Conservation (phyloP, 37 sponge, comb jelly and placozoan species). For the Oopsacas minuta region DNA sequence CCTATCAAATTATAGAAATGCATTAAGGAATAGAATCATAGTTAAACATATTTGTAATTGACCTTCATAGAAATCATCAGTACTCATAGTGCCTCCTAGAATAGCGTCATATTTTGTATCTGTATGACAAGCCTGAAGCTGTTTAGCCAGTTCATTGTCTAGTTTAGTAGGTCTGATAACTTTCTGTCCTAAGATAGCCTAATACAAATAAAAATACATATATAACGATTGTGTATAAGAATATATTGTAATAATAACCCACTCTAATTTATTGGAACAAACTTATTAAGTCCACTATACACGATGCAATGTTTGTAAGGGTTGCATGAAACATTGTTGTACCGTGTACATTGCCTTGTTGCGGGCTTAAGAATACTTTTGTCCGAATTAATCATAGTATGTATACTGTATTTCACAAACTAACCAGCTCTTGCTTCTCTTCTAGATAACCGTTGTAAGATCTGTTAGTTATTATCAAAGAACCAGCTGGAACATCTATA, state of each 20-base stretch:
- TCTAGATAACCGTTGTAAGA: slow-evolving; percentile 60
- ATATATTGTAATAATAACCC: too few species aligned
- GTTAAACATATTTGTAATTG: not conserved
- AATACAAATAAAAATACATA: not conserved
- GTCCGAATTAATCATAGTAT: too few species aligned
- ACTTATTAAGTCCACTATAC: too few species aligned
- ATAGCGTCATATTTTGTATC: slow-evolving; percentile 31
- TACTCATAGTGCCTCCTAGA: slow-evolving; percentile 73
- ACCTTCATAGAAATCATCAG: slow-evolving; percentile 99
- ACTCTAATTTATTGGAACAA: too few species aligned
- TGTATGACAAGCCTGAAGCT: slow-evolving; percentile 32
- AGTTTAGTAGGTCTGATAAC: slow-evolving; percentile 39
- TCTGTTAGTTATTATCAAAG: slow-evolving; percentile 68
- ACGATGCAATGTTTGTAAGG: too few species aligned
- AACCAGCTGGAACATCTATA: slow-evolving; percentile 70
- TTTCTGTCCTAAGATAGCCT: slow-evolving; percentile 67
- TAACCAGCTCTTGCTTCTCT: slow-evolving; percentile 62
- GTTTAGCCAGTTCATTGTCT: slow-evolving; percentile 53
- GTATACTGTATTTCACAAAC: slow-evolving; percentile 8
- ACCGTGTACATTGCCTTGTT: too few species aligned
- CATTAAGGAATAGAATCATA: too few species aligned
- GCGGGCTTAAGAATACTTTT: too few species aligned
- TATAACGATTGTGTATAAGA: too few species aligned
- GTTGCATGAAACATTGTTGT: too few species aligned
- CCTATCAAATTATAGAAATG: slow-evolving; percentile 40